Base-by-base conservation (phyloP, 1,140 invertebrate genomes). In the Tetranychus cinnabarinus region DNA sequence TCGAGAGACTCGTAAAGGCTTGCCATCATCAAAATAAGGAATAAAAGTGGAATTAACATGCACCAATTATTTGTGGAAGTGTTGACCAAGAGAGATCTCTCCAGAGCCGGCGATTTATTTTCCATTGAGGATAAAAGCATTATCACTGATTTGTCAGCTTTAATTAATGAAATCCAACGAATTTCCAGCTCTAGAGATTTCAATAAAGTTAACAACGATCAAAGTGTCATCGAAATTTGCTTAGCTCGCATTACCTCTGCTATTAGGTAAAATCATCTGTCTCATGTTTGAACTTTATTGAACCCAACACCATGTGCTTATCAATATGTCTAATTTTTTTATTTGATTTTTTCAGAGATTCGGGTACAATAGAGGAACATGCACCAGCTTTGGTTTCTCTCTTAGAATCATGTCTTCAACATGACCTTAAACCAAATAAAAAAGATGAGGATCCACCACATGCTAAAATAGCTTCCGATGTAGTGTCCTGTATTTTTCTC, bases 401-500 rank as follows among this genome's bases (percentile, higher is more conserved):
- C 45, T 72, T 95, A 34, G 84, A 89, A 74, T 83, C 85, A 23
- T 92, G 88, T 70, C 74, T 92, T 45, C 81, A 84, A 69, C 85
- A 91, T 74, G 86, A 88, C 71, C 77, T 93, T 61, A 83, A 85
- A 71, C 84, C 86, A 1, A 77, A 81, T n/a, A 72, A 76, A 52
- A 71, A 72, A 60, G 84, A 87, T 74, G 83, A 86, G 69, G 88
- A 92, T 74, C 86, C 88, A 12, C 88, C 89, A 6, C 88, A 93
- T 79, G 87, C 88, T 31, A 93, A 93, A 77, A 92, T 95, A 68
- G 87, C 87, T 7, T 86, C 85, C 55, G 90, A 93, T 76, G 80
- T 93, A 57, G 84, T 93, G 67, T 88, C 87, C 58, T 90, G 87
- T 74, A 82, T 95, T 71, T 92, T 95, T 74, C 75, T 90, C 75